These are phyloP conservation scores for Catagonus wagneri DNA, from an alignment of 2,113 vertebrate genomes.

Conservation along the genomic window DNA sequence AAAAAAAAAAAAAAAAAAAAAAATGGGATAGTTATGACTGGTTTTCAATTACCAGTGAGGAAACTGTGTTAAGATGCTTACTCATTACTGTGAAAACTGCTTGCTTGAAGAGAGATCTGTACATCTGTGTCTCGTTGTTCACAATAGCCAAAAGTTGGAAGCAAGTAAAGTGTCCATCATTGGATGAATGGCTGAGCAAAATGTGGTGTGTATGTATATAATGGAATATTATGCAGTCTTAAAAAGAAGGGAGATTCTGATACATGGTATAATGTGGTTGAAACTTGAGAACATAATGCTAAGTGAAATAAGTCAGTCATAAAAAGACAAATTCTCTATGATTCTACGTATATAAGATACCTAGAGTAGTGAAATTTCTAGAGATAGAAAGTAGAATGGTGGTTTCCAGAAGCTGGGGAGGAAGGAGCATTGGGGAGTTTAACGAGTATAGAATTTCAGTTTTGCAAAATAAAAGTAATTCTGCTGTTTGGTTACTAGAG, in stretches of 20 bases:
- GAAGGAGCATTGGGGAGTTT: not conserved
- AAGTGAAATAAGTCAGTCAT: not conserved
- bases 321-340: not conserved
- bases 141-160: not conserved
- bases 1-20: no score
- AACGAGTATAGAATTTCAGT: not conserved
- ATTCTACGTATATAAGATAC: not conserved
- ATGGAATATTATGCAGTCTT: not conserved
- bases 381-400: not conserved
- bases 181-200: not conserved
- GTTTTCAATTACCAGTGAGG: not conserved
- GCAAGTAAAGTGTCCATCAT: not conserved
- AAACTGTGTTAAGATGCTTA: not conserved
- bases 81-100: not conserved
- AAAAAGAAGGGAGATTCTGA: not conserved
- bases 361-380: not conserved
- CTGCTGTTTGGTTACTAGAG: not conserved
- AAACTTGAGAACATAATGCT: slow-evolving; percentile 17
- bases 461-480: not conserved
- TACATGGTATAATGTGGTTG: not conserved
- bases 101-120: not conserved
- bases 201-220: not conserved
- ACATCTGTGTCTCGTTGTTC: not conserved
- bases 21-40: no score
- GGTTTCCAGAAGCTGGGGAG: not conserved